phyloP scores from a whole-genome alignment of 1,140 invertebrate species.

The Lasioglossum albipes region DNA sequence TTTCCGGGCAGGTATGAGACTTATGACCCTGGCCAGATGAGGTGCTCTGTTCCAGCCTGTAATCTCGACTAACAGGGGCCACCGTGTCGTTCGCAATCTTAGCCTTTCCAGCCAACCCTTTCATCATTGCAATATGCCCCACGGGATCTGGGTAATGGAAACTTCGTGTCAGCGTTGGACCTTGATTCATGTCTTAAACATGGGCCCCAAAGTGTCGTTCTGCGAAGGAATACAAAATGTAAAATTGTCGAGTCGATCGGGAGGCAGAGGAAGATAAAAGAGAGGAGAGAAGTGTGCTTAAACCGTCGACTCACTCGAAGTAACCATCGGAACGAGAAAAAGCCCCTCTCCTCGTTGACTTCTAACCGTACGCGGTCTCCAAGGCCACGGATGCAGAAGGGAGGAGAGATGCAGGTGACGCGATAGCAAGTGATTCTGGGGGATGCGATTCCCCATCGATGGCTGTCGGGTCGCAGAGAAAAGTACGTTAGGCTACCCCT shows the following conservation, averaged over 20 bases:
- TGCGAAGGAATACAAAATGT: too few relatives aligned
- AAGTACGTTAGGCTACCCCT: constrained; percentile 60
- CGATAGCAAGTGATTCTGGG: constrained; percentile 57
- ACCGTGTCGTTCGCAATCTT: constrained; percentile 65
- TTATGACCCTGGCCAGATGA: constrained; percentile 74
- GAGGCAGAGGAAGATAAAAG: too few relatives aligned
- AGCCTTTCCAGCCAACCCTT: constrained; percentile 56
- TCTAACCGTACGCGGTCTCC: neutral
- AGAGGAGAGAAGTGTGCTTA: neutral
- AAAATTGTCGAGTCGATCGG: too few relatives aligned
- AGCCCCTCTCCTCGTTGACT: neutral
- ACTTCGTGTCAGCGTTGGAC: constrained; percentile 57
- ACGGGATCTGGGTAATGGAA: constrained; percentile 60
- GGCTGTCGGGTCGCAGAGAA: constrained; percentile 51
- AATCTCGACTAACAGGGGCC: constrained; percentile 69
- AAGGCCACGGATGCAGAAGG: neutral
- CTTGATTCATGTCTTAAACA: constrained; percentile 29
- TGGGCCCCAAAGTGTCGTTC: too few relatives aligned
- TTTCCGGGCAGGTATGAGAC: constrained; percentile 72
- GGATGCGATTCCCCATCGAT: constrained; percentile 36
- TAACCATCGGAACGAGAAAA: neutral
- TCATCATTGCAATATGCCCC: constrained; percentile 25
- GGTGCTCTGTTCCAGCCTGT: constrained; percentile 70
- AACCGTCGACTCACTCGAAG: neutral
- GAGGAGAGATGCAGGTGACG: constrained; percentile 56